These are phyloP conservation scores for Temnothorax longispinosus DNA, from an alignment of 1,140 invertebrate species.

Conservation along the genomic window DNA sequence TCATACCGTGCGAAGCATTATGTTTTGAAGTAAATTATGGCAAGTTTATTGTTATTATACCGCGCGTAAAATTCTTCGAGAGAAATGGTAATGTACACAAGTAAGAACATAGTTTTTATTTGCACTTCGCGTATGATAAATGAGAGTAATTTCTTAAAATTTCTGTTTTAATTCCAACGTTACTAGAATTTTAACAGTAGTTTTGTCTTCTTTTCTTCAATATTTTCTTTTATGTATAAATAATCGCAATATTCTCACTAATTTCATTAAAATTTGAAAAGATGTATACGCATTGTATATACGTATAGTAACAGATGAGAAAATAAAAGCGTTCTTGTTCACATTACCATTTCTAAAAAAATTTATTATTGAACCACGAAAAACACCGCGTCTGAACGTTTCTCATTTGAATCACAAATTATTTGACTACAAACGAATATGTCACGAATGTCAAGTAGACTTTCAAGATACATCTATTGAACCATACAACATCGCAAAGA, in stretches of 20 bases:
- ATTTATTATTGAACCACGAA: neutral
- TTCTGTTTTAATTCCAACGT: neutral
- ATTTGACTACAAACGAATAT: neutral
- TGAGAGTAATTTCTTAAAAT: slow-evolving; percentile 13
- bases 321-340: neutral
- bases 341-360: neutral
- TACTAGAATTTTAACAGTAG: neutral
- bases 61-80: slow-evolving; percentile 10
- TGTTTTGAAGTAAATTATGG: slow-evolving; percentile 37
- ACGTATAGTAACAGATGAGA: neutral
- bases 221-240: neutral
- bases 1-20: neutral
- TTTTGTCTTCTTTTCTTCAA: neutral
- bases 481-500: neutral
- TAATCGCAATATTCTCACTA: neutral
- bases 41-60: slow-evolving; percentile 29
- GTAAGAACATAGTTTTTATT: neutral
- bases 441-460: neutral
- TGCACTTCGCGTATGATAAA: slow-evolving; percentile 6
- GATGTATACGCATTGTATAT: too few species aligned
- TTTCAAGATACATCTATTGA: neutral
- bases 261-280: neutral
- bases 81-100: slow-evolving; percentile 22
- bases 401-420: slow-evolving; percentile 13
- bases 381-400: neutral